Evolutionary conservation across 2,113 vertebrate species (phyloP), one percentile per base, ranked within the genome.

Genomic region (Baryphthengus martii): DNA sequence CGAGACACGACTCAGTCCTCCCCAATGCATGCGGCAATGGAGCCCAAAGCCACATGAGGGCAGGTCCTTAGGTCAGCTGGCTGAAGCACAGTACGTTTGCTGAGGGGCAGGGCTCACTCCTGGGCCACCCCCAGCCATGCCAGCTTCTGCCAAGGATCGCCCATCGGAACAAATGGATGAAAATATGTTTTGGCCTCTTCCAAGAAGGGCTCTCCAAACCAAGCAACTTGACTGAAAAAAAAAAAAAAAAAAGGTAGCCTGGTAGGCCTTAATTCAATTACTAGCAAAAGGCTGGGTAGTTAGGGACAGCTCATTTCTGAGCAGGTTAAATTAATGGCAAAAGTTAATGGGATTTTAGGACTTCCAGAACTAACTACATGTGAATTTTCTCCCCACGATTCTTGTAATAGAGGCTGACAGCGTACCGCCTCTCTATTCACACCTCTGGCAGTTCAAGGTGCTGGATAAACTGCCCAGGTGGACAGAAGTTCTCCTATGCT

Each of bases 91-190:
- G 10, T 37, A 2, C 33, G 45, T 66, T 78, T 72, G 40, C 17
- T 33, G 74, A 85, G n/a, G 85, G 39, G 66, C 52, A 49, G 53
- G 73, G 40, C 84, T 94, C 5, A 2, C 70, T 79, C 47, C 62
- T 66, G 11, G 3, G 35, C 52, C 0, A 0, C 20, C 9, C 23
- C 39, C 0, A 0, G 35, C 17, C 40, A 24, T 31, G 33, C 31
- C 67, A 85, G 10, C 10, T 79, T 90, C 70, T 95, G 53, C 70
- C 70, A 93, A 89, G 89, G 47, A 33, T 83, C 66, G 85, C 53
- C 28, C 87, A 71, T 45, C 16, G 39, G 78, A 94, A 91, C 37
- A 94, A 94, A 95, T 1, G 5, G 15, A 73, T 42, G 62, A 85
- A 92, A 91, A 65, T 40, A 81, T 28, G 12, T 53, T 61, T 73